Evolutionary conservation across 2,888 invertebrate species (phyloP), one percentile per base, ranked within the genome.

Genomic region (Troides aeacus): DNA sequence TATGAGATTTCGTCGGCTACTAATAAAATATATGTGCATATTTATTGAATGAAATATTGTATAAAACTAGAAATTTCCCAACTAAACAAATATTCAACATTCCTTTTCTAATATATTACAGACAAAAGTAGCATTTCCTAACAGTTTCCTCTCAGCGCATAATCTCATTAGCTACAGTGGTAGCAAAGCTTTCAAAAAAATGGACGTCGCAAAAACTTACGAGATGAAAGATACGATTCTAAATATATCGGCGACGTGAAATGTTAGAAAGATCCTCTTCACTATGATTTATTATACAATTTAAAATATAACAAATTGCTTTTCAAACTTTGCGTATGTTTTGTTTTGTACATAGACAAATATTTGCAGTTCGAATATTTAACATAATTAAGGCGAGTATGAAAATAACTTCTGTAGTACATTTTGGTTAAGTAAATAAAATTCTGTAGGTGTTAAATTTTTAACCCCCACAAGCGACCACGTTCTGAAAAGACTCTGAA

Each of bases 171-270:
- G 84, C 88, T 83, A 82, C 78, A 78, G 75, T 79, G 77, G 83
- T 81, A 81, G 83, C 81, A 75, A 23, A 74, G 70, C 65, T 72
- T 68, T 69, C 85, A 82, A 88, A 89, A 89, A 88, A 86, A 80
- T 73, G 71, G 66, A 56, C 64, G 60, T 72, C 60, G 81, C 84
- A 88, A 89, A 90, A 90, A 90, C 81, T 72, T 64, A 77, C 79
- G 80, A 87, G 87, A 84, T 90, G 91, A 90, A 89, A 91, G 89
- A 88, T 86, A 84, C 80, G 84, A 84, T 87, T 85, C 82, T 79
- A 91, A 89, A 89, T 88, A 92, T 91, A 89, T 90, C 90, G 83
- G 85, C 89, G 85, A 89, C 89, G 88, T 84, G 75, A 80, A 81
- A 79, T 84, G 89, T 79, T 84, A 88, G 88, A 89, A 87, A 86